These are phyloP conservation scores for Micropoecilia bifurca DNA, from an alignment of 2,797 vertebrate species.

Conservation along the genomic window DNA sequence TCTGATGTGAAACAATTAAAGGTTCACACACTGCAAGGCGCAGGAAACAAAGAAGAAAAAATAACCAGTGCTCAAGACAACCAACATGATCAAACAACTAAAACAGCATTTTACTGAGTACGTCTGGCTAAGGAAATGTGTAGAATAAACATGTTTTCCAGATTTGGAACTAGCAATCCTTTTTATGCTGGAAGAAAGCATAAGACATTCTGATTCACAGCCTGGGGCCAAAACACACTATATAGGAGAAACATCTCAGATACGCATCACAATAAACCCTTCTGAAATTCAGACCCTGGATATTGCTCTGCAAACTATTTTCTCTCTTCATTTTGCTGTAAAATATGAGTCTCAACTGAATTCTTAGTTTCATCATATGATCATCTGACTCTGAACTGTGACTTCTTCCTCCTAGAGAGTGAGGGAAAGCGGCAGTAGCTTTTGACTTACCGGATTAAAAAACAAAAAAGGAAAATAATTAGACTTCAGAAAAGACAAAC, in stretches of 20 bases:
- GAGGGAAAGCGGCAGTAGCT: conserved; percentile 17
- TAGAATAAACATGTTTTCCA: background rate
- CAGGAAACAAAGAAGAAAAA: background rate
- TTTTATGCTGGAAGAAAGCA: background rate
- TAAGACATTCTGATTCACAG: background rate
- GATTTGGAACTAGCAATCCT: background rate
- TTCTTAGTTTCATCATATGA: background rate
- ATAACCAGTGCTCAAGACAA: background rate
- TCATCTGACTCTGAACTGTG: background rate
- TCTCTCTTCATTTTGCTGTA: background rate
- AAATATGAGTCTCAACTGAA: background rate
- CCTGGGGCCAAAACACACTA: too few relatives aligned
- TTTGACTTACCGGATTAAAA: conserved; percentile 44
- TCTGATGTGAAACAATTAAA: background rate
- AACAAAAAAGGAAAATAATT: conserved; percentile 45
- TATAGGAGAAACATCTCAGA: background rate
- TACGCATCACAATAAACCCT: background rate
- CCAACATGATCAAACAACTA: background rate
- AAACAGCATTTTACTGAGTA: background rate
- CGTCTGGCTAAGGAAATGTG: background rate
- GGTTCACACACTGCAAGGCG: background rate
- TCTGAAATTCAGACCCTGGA: background rate
- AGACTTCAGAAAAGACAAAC: conserved; percentile 48
- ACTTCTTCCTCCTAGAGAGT: conserved; percentile 49
- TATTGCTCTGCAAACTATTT: background rate